These are phyloP conservation scores for Melozone crissalis DNA, from an alignment of 2,113 vertebrate genomes.

Conservation along the genomic window DNA sequence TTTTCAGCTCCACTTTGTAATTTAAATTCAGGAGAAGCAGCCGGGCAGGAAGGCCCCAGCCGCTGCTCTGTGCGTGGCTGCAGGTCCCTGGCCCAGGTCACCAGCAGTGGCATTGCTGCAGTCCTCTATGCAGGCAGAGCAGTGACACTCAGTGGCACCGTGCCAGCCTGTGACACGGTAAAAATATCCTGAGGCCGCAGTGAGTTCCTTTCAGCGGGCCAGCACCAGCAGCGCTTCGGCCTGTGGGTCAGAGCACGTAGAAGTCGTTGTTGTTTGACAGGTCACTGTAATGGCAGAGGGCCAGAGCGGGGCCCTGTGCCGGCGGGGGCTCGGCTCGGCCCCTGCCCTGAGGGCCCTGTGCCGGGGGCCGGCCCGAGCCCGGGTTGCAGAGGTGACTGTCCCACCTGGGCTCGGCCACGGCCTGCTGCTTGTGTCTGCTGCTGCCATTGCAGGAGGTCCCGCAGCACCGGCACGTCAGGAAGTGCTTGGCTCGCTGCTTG, in stretches of 20 bases:
- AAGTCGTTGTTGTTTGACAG: slow-evolving; percentile 82
- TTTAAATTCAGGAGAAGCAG: neutral
- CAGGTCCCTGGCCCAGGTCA: neutral
- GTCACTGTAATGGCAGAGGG: slow-evolving; percentile 75
- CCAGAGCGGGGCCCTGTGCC: slow-evolving; percentile 58
- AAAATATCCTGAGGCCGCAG: neutral
- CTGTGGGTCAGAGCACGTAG: slow-evolving; percentile 67
- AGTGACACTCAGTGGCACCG: rapidly evolving
- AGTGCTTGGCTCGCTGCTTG: slow-evolving; percentile 58
- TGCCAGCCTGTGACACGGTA: rapidly evolving
- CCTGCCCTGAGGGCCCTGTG: slow-evolving; percentile 47
- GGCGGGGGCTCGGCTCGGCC: neutral
- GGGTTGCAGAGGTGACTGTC: slow-evolving; percentile 71
- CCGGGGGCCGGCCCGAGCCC: slow-evolving; percentile 18
- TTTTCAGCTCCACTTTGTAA: neutral
- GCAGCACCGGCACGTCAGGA: slow-evolving; percentile 75
- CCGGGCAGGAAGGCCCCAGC: neutral
- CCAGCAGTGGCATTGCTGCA: neutral
- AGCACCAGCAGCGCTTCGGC: neutral
- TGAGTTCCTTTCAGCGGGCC: neutral
- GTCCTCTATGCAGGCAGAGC: neutral
- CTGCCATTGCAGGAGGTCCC: slow-evolving; percentile 72
- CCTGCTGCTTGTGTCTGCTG: slow-evolving; percentile 60
- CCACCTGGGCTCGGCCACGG: slow-evolving; percentile 68
- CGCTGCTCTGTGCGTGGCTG: neutral